Percentiles rank a stretch among this genome's conserved stretches.
Evolutionary conservation across 2,888 invertebrate species (phyloP).

Genomic region (Noctuana brunneofusca): DNA sequence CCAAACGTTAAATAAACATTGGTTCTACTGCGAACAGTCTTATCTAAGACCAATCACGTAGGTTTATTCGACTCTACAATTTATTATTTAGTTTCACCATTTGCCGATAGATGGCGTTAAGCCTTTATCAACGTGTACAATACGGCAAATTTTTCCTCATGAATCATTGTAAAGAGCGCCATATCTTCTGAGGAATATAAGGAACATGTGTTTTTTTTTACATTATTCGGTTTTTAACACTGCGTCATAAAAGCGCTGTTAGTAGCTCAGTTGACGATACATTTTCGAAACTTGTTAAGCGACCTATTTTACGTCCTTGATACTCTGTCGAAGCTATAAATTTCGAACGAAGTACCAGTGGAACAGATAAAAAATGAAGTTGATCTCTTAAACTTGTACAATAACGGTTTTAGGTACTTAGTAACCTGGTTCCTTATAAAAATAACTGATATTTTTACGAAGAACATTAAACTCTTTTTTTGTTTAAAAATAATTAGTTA

Average conservation of each 20-base stretch:
- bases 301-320: conserved; percentile 26
- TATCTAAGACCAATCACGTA: not conserved
- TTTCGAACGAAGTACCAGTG: conserved; percentile 16
- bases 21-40: not conserved
- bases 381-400: conserved; percentile 20
- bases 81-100: not conserved
- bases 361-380: conserved; percentile 27
- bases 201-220: too few relatives aligned
- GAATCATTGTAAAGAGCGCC: too few relatives aligned
- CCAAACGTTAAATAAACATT: too few relatives aligned
- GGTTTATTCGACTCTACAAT: not conserved
- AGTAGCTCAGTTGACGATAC: conserved; percentile 12
- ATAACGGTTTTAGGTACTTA: conserved; percentile 17
- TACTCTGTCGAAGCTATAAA: conserved; percentile 20
- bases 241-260: not conserved
- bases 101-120: not conserved
- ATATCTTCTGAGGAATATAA: too few relatives aligned
- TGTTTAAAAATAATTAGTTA: too few relatives aligned
- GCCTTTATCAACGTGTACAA: not conserved
- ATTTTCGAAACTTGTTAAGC: conserved; percentile 25
- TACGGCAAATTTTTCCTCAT: too few relatives aligned
- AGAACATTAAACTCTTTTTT: too few relatives aligned
- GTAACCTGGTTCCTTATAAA: not conserved
- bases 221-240: not conserved
- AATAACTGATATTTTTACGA: too few relatives aligned